phyloP scores from a whole-genome alignment of 2,888 invertebrate genomes.

The Drosophila cracens region DNA sequence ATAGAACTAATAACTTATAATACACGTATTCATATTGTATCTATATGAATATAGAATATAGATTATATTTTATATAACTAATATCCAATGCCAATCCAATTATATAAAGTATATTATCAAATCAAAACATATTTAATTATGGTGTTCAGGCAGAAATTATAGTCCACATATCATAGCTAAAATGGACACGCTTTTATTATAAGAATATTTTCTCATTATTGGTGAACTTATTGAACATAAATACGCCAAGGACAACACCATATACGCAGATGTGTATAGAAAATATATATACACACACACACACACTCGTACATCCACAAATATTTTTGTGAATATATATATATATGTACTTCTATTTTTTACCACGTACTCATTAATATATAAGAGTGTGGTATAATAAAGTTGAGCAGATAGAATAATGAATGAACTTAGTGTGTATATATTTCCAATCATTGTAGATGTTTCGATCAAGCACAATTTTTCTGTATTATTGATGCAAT shows the following conservation, averaged over 20 bases:
- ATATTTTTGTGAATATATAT: neutral
- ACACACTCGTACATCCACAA: neutral
- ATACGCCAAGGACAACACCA: constrained; percentile 8
- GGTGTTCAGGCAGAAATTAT: neutral
- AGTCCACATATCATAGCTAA: neutral
- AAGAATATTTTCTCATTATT: constrained; percentile 47
- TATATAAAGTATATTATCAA: neutral
- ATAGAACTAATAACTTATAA: neutral
- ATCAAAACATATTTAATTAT: neutral
- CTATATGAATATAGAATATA: neutral
- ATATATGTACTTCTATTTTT: neutral
- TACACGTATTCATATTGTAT: too few relatives aligned
- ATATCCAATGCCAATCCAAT: neutral
- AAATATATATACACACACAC: constrained; percentile 10
- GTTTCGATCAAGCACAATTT: neutral
- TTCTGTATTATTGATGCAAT: neutral
- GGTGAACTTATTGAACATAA: constrained; percentile 45
- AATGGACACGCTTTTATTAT: constrained; percentile 2
- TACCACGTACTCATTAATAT: neutral
- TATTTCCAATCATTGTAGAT: neutral
- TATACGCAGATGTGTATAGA: constrained; percentile 29
- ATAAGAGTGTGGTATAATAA: neutral
- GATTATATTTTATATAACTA: neutral
- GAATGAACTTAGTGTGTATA: neutral
- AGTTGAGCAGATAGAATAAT: neutral